Base-by-base conservation (phyloP, 2,888 invertebrate species). In the Baccha elongata region DNA sequence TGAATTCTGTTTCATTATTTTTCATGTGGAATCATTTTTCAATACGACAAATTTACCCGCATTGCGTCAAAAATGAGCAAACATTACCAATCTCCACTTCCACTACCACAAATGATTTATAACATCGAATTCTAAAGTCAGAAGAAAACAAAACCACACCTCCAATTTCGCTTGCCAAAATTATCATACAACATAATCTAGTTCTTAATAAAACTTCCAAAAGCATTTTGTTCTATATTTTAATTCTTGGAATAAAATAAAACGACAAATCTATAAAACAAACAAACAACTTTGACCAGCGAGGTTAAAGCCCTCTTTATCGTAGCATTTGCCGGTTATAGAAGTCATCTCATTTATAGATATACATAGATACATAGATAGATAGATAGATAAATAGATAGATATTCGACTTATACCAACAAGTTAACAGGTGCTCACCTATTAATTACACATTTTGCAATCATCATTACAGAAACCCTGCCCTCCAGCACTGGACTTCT, bases 361-460 rank as follows among this genome's bases (percentile, higher is more conserved):
- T 7, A 26, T 7, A 42, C 29, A 21, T 10, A 37, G n/a, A 29
- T 42, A 42, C n/a, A 53, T 23, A 44, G 29, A 40, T 7, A 53
- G 29, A 26, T 7, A 42, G 40, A 53, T 23, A 44, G 29, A 40
- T 7, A 53, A 21, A 26, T 7, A 42, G 40, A 21, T 10, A 37
- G n/a, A 29, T 42, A 42, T 23, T 60, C 46, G 29, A 68, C 21
- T 26, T 50, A n/a, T n/a, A n/a, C n/a, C 29, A 32, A 40, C 46
- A 46, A 26, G 46, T 35, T 60, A 60, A 65, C 81, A 71, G 76
- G 81, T 81, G 81, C 52, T 67, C 26, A 26, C 37, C 60, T 62
- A 71, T 67, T 76, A 76, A 76, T 72, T 71, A 72, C 60, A 71
- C 35, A 60, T 71, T 81, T 80, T 52, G 60, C 68, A 75, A 75